Evolutionary conservation across 2,888 invertebrate species (phyloP).

Genomic region (Spatulosminthurus flaviceps): DNA sequence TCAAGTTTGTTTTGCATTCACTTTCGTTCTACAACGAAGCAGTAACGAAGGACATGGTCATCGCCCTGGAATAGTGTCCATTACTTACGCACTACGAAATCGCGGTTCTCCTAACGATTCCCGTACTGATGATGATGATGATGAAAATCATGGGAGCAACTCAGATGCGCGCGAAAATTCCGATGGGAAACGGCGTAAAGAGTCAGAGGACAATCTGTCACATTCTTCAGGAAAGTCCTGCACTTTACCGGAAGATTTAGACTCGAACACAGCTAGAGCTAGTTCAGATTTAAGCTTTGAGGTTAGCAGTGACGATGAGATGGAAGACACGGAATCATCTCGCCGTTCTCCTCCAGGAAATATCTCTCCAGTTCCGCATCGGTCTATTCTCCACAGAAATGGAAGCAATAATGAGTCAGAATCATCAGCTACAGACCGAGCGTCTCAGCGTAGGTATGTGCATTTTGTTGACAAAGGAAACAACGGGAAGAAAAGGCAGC

Average conservation of each 20-base stretch:
- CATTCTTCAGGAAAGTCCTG: not conserved
- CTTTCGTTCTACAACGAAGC: not conserved
- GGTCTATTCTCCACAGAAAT: not conserved
- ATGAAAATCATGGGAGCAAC: not conserved
- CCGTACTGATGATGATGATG: not conserved
- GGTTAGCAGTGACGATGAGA: conserved; percentile 19
- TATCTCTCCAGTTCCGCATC: conserved; percentile 24
- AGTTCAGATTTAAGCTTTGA: conserved; percentile 12
- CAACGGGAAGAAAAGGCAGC: not conserved
- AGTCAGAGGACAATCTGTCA: not conserved
- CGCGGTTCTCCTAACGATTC: conserved; percentile 7
- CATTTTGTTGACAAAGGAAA: not conserved
- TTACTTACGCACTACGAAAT: conserved; percentile 53
- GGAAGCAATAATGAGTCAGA: not conserved
- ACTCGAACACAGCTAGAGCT: conserved; percentile 50
- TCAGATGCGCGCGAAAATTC: not conserved
- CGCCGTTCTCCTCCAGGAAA: conserved; percentile 12
- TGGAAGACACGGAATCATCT: conserved; percentile 16
- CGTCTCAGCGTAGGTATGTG: not conserved
- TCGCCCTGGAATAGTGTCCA: conserved; percentile 51
- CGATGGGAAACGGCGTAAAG: not conserved
- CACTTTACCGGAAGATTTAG: not conserved
- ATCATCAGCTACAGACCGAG: not conserved
- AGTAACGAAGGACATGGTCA: not conserved
- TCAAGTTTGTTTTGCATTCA: too few species aligned